Percentiles rank a stretch among this genome's conserved stretches.
Evolutionary conservation across 2,113 vertebrate genomes (phyloP).

Genomic region (Daboia siamensis): DNA sequence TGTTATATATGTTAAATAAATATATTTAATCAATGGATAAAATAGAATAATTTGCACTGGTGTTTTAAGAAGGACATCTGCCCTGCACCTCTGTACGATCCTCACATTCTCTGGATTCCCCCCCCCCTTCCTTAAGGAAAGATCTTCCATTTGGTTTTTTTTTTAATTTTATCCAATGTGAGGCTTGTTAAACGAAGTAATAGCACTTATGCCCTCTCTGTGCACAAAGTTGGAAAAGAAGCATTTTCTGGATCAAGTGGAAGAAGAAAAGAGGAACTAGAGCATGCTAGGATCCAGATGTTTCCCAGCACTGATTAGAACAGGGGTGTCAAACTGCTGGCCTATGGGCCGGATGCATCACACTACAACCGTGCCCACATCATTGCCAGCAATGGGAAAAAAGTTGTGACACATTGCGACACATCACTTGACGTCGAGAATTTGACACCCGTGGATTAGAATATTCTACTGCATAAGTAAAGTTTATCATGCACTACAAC

Average conservation of each 20-base stretch:
- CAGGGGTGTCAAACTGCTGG: too few relatives aligned
- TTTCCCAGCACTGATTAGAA: not conserved
- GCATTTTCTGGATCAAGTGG: not conserved
- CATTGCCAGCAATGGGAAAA: too few relatives aligned
- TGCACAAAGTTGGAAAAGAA: not conserved
- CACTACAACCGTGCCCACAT: too few relatives aligned
- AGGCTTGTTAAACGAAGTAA: not conserved
- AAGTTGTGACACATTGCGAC: too few relatives aligned
- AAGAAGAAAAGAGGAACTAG: not conserved
- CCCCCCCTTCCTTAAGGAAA: not conserved
- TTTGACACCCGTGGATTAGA: not conserved
- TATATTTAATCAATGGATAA: not conserved
- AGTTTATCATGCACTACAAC: not conserved
- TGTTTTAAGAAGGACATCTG: not conserved
- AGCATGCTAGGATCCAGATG: not conserved
- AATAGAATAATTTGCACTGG: not conserved
- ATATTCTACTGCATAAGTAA: not conserved
- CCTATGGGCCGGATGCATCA: too few relatives aligned
- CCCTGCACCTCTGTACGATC: not conserved
- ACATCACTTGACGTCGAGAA: too few relatives aligned
- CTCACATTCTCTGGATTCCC: not conserved
- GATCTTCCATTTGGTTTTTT: not conserved
- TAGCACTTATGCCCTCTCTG: not conserved
- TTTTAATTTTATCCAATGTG: not conserved
- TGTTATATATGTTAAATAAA: not conserved